These are phyloP conservation scores for Grantiella picta DNA, from an alignment of 2,113 vertebrate species.

Conservation along the genomic window DNA sequence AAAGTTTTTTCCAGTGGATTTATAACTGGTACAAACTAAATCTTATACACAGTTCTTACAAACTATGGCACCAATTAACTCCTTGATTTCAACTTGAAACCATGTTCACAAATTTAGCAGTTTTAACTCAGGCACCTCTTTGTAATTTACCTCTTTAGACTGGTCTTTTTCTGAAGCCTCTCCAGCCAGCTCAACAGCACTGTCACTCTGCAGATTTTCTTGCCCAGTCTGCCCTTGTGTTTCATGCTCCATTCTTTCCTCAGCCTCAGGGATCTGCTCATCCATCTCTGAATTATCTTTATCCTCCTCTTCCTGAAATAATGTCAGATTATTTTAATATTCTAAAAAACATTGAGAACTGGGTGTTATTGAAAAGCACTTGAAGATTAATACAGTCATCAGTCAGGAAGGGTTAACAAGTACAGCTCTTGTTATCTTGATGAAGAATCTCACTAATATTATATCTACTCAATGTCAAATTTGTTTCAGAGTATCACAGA, in stretches of 20 bases:
- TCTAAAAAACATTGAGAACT: background rate
- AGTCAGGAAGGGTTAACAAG: background rate
- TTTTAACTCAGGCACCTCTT: background rate
- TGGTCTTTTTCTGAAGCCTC: constrained; percentile 85
- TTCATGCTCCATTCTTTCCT: constrained; percentile 83
- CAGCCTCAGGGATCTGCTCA: constrained; percentile 72
- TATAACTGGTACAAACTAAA: background rate
- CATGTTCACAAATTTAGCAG: background rate
- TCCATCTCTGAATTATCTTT: constrained; percentile 64
- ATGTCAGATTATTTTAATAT: background rate
- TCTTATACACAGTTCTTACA: background rate
- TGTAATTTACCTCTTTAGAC: constrained; percentile 84
- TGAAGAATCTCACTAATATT: background rate
- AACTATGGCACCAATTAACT: background rate
- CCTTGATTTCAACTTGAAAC: background rate
- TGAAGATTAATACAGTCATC: background rate
- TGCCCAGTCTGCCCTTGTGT: constrained; percentile 83
- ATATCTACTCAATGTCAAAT: background rate
- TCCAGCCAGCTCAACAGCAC: constrained; percentile 89
- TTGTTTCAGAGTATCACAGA: background rate
- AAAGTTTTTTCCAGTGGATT: background rate
- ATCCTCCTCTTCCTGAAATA: constrained; percentile 71
- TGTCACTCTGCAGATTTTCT: constrained; percentile 87
- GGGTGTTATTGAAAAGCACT: background rate
- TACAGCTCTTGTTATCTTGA: background rate